phyloP scores from a whole-genome alignment of 1,140 invertebrate species.

The Formica exsecta region DNA sequence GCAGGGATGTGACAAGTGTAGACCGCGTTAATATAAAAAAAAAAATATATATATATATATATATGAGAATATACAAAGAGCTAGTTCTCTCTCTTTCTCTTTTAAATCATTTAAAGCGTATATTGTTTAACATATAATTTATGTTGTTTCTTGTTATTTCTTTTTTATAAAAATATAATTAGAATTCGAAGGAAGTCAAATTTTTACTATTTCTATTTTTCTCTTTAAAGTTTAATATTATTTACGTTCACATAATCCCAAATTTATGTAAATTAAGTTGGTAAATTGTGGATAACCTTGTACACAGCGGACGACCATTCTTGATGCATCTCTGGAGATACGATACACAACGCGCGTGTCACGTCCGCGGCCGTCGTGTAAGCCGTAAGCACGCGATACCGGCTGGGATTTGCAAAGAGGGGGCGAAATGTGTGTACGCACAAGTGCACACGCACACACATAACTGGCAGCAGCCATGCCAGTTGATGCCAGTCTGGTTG shows the following conservation, averaged over 20 bases:
- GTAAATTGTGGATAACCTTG: background rate
- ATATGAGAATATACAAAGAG: background rate
- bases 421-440: conserved; percentile 1
- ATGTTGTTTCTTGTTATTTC: too few species aligned
- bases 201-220: too few species aligned
- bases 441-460: conserved; percentile 22
- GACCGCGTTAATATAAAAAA: background rate
- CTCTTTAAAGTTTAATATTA: background rate
- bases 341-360: background rate
- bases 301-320: background rate
- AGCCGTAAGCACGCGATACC: conserved; percentile 17
- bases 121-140: too few species aligned
- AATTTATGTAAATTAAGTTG: background rate
- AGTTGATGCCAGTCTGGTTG: conserved; percentile 40
- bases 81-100: background rate
- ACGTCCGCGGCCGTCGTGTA: background rate
- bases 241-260: background rate
- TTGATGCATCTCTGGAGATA: background rate
- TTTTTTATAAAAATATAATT: too few species aligned
- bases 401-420: background rate
- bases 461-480: conserved; percentile 10
- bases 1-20: background rate
- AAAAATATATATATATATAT: background rate
- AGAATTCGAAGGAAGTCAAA: too few species aligned
- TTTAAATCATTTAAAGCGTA: background rate